Base-by-base conservation (phyloP, 2,888 invertebrate genomes). In the Mythimna pallens region DNA sequence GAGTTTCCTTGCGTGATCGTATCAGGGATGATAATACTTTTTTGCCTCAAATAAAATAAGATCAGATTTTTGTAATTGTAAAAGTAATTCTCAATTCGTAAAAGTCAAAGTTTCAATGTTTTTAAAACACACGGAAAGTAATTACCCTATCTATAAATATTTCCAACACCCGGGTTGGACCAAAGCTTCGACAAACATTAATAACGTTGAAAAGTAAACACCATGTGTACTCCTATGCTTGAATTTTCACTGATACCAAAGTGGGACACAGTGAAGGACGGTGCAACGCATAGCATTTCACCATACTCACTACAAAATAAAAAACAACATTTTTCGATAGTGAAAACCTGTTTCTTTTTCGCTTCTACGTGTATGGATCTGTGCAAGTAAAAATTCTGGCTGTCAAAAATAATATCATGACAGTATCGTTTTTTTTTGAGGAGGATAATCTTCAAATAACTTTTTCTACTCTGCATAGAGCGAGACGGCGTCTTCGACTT, bases 171-270 rank as follows among this genome's bases (percentile, higher is more conserved):
- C 22, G 6, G 12, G n/a, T 8, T 34, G 47, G 34, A 22, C 25
- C 36, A 36, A 50, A 36, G 68, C 36, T 25, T 52, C 65, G 20
- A 1, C 50, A 64, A 68, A 64, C 64, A 68, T 64, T 50, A 64
- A 52, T 64, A 64, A 64, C 50, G 64, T 22, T 63, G 64, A 50
- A 65, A 65, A 52, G 50, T 52, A 69, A 65, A 69, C 65, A n/a
- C 22, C 10, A 64, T 9, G 34, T 50, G 14, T 25, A 30, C 30
- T 30, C 30, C 2, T 30, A 2, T 14, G 34, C 50, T 25, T 25
- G 10, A 36, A 65, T 52, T 69, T 68, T n/a, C 36, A 30, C 7
- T 65, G 36, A n/a, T 10, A n/a, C 25, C 20, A 40, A 63, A 65
- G 50, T 52, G n/a, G 36, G 1, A 20, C 65, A 25, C 7, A 40